A percentile compares a stretch with the other conserved stretches of the same genome.
phyloP scores from a whole-genome alignment of 2,797 vertebrate genomes.

The Chaetophractus vellerosus region DNA sequence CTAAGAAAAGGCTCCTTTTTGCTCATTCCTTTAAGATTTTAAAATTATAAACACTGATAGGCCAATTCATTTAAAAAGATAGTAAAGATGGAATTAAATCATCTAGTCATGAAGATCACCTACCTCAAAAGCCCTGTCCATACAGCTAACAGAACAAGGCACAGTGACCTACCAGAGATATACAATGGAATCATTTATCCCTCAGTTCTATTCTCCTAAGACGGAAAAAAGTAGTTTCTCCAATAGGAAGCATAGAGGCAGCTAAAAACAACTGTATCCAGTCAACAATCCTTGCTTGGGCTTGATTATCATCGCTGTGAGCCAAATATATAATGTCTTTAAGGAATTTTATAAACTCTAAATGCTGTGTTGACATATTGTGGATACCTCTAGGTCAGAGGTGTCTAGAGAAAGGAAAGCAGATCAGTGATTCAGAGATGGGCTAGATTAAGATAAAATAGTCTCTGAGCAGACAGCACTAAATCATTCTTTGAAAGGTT shows the following conservation, averaged over 20 bases:
- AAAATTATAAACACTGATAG: conserved; percentile 59
- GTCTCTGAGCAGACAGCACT: not conserved
- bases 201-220: conserved; percentile 49
- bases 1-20: conserved; percentile 47
- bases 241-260: conserved; percentile 62
- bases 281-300: conserved; percentile 67
- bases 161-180: not conserved
- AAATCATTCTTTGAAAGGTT: not conserved
- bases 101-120: conserved; percentile 12
- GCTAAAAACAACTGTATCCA: conserved; percentile 71
- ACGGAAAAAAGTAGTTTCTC: conserved; percentile 58
- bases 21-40: conserved; percentile 47
- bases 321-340: conserved; percentile 68
- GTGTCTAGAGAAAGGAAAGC: not conserved
- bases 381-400: not conserved
- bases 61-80: conserved; percentile 26
- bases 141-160: not conserved
- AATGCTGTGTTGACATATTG: conserved; percentile 40
- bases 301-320: conserved; percentile 58
- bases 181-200: conserved; percentile 58
- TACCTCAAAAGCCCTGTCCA: not conserved
- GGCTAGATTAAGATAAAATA: not conserved
- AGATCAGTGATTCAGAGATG: conserved; percentile 46
- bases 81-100: conserved; percentile 56
- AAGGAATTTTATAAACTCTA: conserved; percentile 67